A percentile compares a stretch with the other conserved stretches of the same genome.
Conservation (phyloP, 2,888 invertebrate species). For the Acleris laterana region DNA sequence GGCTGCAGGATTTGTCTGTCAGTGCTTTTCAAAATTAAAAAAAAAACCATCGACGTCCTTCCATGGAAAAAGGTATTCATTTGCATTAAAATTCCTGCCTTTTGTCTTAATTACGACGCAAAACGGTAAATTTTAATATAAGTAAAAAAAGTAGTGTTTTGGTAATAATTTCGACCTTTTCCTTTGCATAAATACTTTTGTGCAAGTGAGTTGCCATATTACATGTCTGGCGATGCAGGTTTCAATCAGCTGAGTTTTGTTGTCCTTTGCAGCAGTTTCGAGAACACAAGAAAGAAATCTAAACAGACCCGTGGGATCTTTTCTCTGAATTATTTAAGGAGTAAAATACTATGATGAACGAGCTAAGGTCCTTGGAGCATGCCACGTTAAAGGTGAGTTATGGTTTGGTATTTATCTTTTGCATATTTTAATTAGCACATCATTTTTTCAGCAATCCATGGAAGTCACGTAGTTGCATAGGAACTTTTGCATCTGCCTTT, state of each 20-base stretch:
- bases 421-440: background rate
- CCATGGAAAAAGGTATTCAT: constrained; percentile 19
- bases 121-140: constrained; percentile 1
- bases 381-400: constrained; percentile 93
- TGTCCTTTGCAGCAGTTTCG: constrained; percentile 60
- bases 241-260: constrained; percentile 81
- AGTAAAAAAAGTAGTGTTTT: background rate
- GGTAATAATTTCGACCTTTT: background rate
- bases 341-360: constrained; percentile 87
- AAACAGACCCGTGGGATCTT: background rate
- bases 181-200: constrained; percentile 13
- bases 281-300: constrained; percentile 28
- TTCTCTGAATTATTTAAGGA: constrained; percentile 33
- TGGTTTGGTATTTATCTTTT: constrained; percentile 10
- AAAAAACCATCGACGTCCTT: background rate
- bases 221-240: constrained; percentile 26
- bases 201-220: constrained; percentile 35
- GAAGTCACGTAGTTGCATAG: too few species aligned
- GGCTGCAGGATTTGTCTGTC: background rate
- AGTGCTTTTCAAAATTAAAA: background rate
- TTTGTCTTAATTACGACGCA: constrained; percentile 29
- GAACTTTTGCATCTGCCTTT: too few species aligned
- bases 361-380: constrained; percentile 97
- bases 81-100: constrained; percentile 19
- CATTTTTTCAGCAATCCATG: constrained; percentile 2